Evolutionary conservation across 2,113 vertebrate genomes (phyloP).

Genomic region (Syrmaticus mikado): DNA sequence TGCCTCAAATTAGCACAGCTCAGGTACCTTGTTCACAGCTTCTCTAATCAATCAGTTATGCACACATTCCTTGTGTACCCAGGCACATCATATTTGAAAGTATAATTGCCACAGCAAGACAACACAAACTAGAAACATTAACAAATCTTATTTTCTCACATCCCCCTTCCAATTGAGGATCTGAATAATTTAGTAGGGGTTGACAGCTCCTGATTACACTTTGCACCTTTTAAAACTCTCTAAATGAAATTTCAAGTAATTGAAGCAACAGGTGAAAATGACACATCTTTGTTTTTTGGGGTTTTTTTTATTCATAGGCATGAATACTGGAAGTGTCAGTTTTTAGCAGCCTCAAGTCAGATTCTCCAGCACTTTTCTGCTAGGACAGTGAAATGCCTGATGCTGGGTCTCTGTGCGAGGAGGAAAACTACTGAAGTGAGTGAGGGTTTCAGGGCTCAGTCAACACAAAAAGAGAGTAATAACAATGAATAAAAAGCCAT

Average conservation of each 20-base stretch:
- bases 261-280: not conserved
- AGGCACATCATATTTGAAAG: constrained; percentile 49
- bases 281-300: not conserved
- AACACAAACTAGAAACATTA: constrained; percentile 56
- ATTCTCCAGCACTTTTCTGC: not conserved
- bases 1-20: not conserved
- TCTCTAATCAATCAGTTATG: constrained; percentile 32
- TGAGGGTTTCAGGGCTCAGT: not conserved
- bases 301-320: not conserved
- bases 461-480: not conserved
- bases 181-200: constrained; percentile 46
- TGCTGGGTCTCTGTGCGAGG: not conserved
- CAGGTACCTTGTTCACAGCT: constrained; percentile 4
- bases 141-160: constrained; percentile 10
- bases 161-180: not conserved
- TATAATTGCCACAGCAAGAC: constrained; percentile 65
- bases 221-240: constrained; percentile 22
- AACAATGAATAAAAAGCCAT: not conserved
- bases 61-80: not conserved
- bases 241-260: constrained; percentile 36
- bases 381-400: not conserved
- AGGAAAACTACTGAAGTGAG: not conserved
- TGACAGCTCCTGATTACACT: constrained; percentile 52
- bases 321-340: accelerated
- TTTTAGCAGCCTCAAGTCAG: not conserved